Evolutionary conservation across 1,140 invertebrate genomes (phyloP).

Genomic region (Platorchestia sp.): DNA sequence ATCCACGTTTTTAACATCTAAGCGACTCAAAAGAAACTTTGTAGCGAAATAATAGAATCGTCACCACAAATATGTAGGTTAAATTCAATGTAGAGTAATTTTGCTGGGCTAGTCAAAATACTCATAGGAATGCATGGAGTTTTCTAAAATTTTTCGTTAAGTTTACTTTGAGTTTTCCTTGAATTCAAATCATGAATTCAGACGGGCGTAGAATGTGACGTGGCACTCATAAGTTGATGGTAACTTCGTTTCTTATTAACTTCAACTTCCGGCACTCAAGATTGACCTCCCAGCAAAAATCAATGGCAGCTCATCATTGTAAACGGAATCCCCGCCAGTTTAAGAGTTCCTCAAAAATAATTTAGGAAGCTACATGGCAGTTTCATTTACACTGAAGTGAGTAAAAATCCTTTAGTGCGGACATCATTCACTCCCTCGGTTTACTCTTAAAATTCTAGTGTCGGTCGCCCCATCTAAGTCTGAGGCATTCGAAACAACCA

Average conservation of each 20-base stretch:
- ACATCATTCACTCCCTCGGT: constrained; percentile 53
- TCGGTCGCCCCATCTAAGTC: neutral
- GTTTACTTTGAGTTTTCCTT: neutral
- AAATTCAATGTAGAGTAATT: neutral
- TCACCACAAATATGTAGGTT: neutral
- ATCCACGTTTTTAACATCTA: neutral
- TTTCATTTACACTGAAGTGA: constrained; percentile 52
- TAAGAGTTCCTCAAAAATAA: constrained; percentile 41
- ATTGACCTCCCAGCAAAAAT: neutral
- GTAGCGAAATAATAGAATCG: too few relatives aligned
- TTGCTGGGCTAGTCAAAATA: neutral
- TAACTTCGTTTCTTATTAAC: neutral
- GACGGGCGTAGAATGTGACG: neutral
- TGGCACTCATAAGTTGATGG: neutral
- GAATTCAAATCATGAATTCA: neutral
- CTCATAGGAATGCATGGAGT: neutral
- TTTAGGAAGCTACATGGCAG: constrained; percentile 26
- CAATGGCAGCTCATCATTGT: constrained; percentile 19
- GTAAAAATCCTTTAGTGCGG: constrained; percentile 25
- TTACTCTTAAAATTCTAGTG: constrained; percentile 19
- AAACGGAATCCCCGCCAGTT: constrained; percentile 35
- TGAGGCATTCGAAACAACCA: neutral
- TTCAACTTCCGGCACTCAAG: neutral
- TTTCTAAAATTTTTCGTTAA: neutral
- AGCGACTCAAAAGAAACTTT: too few relatives aligned